Conservation (phyloP, 2,888 invertebrate genomes). For the Desoria tigrina region DNA sequence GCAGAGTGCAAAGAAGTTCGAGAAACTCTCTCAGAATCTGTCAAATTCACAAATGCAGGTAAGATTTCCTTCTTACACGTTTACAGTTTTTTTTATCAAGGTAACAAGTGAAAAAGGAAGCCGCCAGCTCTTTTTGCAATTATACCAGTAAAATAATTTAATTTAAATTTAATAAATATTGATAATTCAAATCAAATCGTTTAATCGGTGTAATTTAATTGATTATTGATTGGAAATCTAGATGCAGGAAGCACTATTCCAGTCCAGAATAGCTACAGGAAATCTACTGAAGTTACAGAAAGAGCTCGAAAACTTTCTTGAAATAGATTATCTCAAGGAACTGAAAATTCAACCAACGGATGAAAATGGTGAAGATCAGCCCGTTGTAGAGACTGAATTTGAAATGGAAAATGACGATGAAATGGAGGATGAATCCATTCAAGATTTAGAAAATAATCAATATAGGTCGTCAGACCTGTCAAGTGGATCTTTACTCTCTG, state of each 20-base stretch:
- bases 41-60: slow-evolving; percentile 50
- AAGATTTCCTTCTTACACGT: slow-evolving; percentile 12
- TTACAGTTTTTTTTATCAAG: background rate
- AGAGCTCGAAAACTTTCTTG: slow-evolving; percentile 40
- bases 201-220: background rate
- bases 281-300: slow-evolving; percentile 44
- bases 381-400: no score
- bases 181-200: no score
- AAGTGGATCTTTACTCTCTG: background rate
- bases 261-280: slow-evolving; percentile 42
- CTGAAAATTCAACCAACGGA: slow-evolving; percentile 34
- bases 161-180: no score
- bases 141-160: no score
- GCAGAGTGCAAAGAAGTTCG: slow-evolving; percentile 41
- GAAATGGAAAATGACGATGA: background rate
- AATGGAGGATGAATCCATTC: background rate
- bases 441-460: no score
- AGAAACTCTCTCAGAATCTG: slow-evolving; percentile 47
- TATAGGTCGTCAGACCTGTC: background rate
- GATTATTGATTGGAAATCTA: slow-evolving; percentile 11
- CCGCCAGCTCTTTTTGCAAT: no score
- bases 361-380: slow-evolving; percentile 18
- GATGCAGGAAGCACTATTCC: slow-evolving; percentile 51
- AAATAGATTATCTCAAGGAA: slow-evolving; percentile 40
- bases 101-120: no score